These are phyloP conservation scores for Ceratitis capitata DNA, from an alignment of 1,140 invertebrate species.

Conservation along the genomic window DNA sequence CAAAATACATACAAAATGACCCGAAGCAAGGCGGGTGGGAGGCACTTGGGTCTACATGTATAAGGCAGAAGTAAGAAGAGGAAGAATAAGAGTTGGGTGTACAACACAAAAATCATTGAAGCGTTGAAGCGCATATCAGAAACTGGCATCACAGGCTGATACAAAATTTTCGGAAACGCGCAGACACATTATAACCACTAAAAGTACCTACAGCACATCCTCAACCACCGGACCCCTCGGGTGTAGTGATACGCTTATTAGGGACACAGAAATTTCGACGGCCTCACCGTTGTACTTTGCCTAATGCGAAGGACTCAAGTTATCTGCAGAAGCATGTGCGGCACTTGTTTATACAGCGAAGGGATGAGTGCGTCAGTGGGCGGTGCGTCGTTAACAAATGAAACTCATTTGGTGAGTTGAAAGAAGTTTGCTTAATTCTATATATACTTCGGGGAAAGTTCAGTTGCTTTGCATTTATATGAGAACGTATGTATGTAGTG, in stretches of 20 bases:
- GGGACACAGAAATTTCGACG: not conserved
- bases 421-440: not conserved
- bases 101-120: slow-evolving; percentile 10
- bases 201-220: no score
- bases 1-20: not conserved
- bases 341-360: not conserved
- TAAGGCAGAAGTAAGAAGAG: not conserved
- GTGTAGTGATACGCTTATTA: not conserved
- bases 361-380: not conserved
- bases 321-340: not conserved
- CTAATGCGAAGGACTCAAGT: slow-evolving; percentile 11
- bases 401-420: not conserved
- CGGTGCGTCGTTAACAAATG: not conserved
- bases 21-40: not conserved
- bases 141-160: slow-evolving; percentile 16
- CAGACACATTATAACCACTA: not conserved
- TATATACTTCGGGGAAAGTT: not conserved
- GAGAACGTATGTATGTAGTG: not conserved
- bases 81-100: not conserved
- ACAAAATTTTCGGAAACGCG: not conserved
- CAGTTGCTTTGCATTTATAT: not conserved
- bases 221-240: no score
- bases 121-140: not conserved
- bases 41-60: not conserved
- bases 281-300: not conserved